phyloP scores from a whole-genome alignment of 2,113 vertebrate species.

The Sylvietta virens region DNA sequence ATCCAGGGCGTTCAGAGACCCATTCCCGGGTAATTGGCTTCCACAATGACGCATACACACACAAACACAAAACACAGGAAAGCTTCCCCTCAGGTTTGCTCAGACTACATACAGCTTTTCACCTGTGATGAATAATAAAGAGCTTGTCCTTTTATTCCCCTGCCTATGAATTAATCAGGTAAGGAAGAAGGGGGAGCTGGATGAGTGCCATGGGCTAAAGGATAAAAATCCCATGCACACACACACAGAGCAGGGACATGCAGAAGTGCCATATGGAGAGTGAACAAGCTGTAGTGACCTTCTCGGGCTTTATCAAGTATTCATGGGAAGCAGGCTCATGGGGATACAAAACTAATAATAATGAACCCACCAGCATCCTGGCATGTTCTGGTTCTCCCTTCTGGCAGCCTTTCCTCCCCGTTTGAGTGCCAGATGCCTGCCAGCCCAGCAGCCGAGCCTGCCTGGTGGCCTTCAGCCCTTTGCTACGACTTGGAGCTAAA shows the following conservation, averaged over 20 bases:
- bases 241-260: neutral
- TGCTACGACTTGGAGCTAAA: neutral
- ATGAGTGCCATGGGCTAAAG: neutral
- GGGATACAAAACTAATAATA: neutral
- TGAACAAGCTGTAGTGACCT: slow-evolving; percentile 32
- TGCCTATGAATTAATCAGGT: neutral
- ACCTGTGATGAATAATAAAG: neutral
- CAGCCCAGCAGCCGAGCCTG: neutral
- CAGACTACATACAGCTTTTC: neutral
- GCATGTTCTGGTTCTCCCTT: neutral
- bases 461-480: neutral
- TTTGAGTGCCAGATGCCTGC: neutral
- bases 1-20: neutral
- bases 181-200: neutral
- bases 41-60: neutral
- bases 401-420: fast-evolving
- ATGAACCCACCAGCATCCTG: neutral
- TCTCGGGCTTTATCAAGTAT: neutral
- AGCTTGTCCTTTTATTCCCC: neutral
- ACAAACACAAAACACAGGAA: neutral
- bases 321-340: neutral
- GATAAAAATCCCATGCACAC: neutral
- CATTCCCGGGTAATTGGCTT: neutral
- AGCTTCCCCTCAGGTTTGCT: neutral
- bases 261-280: slow-evolving; percentile 9